phyloP scores from a whole-genome alignment of 2,888 invertebrate species.

The Dione juno region DNA sequence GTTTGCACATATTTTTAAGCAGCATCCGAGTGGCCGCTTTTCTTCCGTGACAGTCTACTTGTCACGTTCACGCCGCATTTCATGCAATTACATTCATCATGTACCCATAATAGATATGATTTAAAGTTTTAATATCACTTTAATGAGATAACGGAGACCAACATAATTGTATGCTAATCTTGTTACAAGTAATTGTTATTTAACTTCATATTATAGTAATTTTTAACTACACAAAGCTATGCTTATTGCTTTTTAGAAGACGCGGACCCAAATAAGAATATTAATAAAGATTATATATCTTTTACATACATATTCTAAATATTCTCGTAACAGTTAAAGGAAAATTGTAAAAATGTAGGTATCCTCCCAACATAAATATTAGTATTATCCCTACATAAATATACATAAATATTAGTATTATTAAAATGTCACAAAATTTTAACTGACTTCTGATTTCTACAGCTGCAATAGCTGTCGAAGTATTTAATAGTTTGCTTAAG shows the following conservation, averaged over 20 bases:
- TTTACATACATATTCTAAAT: too few relatives aligned
- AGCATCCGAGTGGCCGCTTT: conserved; percentile 62
- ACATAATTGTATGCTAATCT: neutral
- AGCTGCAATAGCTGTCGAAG: conserved; percentile 5
- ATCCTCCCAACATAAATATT: too few relatives aligned
- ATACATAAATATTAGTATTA: too few relatives aligned
- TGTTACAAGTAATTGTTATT: neutral
- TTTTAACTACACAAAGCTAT: too few relatives aligned
- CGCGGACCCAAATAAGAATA: too few relatives aligned
- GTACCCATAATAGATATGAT: conserved; percentile 21
- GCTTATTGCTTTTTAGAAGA: too few relatives aligned
- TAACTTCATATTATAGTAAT: too few relatives aligned
- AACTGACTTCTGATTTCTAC: neutral
- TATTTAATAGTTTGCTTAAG: neutral
- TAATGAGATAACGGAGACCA: conserved; percentile 4
- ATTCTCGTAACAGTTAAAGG: too few relatives aligned
- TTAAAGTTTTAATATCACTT: conserved; percentile 9
- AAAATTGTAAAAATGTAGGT: too few relatives aligned
- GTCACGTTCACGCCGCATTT: conserved; percentile 58
- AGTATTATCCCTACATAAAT: too few relatives aligned
- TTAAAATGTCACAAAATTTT: too few relatives aligned
- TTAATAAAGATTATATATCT: too few relatives aligned
- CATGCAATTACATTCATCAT: conserved; percentile 33
- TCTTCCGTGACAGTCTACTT: conserved; percentile 78
- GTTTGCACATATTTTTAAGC: conserved; percentile 36